Conservation (phyloP, 2,113 vertebrate genomes). For the Cavia aperea region DNA sequence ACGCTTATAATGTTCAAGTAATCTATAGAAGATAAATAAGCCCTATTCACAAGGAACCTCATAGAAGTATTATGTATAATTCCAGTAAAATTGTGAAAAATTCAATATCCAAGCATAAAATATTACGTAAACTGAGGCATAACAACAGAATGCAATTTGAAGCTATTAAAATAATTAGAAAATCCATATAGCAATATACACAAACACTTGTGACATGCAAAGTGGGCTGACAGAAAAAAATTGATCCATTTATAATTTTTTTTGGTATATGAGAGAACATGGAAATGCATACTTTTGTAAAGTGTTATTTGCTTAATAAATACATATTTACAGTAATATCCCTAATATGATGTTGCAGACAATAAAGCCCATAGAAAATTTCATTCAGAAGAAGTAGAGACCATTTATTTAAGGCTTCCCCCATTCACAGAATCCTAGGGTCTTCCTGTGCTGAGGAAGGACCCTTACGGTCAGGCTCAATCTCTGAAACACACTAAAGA, state of each 20-base stretch:
- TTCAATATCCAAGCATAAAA: background rate
- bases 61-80: constrained; percentile 18
- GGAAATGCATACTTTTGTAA: background rate
- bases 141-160: background rate
- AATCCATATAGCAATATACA: background rate
- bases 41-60: background rate
- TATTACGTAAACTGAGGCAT: background rate
- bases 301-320: constrained; percentile 34
- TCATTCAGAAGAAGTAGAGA: constrained; percentile 4
- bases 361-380: constrained; percentile 7
- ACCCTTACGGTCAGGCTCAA: background rate
- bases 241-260: background rate
- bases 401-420: background rate
- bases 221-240: constrained; percentile 9
- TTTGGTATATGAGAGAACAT: constrained; percentile 6
- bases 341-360: background rate
- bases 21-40: background rate
- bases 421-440: background rate
- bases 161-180: background rate
- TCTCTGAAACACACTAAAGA: background rate
- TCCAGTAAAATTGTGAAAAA: constrained; percentile 4
- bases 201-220: background rate
- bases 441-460: background rate
- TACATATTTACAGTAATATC: background rate
- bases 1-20: constrained; percentile 8